These are phyloP conservation scores for Drosophila obscura DNA, from an alignment of 1,140 invertebrate genomes.

Conservation along the genomic window DNA sequence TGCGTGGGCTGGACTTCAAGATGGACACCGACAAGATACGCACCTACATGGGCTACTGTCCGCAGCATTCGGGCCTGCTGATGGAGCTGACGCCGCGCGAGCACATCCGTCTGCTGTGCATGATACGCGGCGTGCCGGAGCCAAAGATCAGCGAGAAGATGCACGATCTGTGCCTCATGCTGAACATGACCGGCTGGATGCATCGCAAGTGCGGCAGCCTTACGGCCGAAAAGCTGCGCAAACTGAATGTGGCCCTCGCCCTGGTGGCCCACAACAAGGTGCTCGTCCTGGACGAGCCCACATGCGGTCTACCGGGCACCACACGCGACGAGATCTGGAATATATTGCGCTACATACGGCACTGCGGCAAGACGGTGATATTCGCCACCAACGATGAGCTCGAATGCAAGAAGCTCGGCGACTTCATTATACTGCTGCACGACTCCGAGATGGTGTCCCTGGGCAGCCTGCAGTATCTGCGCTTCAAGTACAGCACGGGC, in stretches of 20 bases:
- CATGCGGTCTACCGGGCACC: slow-evolving; percentile 58
- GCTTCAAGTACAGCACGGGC: slow-evolving; percentile 69
- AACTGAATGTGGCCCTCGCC: slow-evolving; percentile 65
- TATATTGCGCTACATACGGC: slow-evolving; percentile 64
- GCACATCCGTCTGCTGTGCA: slow-evolving; percentile 65
- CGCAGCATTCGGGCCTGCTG: slow-evolving; percentile 57
- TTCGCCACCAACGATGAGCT: slow-evolving; percentile 98
- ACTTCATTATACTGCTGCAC: slow-evolving; percentile 95
- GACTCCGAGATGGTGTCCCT: slow-evolving; percentile 91
- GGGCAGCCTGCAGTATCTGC: slow-evolving; percentile 84
- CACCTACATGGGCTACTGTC: slow-evolving; percentile 65
- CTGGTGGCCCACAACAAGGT: slow-evolving; percentile 69
- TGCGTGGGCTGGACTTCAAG: slow-evolving; percentile 68
- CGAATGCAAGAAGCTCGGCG: slow-evolving; percentile 96
- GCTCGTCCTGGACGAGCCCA: slow-evolving; percentile 71
- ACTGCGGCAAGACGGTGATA: slow-evolving; percentile 89
- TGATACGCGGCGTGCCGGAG: slow-evolving; percentile 68
- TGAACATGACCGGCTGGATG: slow-evolving; percentile 73
- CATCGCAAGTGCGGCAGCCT: slow-evolving; percentile 51
- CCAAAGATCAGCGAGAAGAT: slow-evolving; percentile 62
- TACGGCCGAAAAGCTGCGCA: slow-evolving; percentile 59
- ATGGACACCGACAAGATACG: slow-evolving; percentile 58
- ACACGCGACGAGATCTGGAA: slow-evolving; percentile 74
- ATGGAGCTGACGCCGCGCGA: slow-evolving; percentile 58
- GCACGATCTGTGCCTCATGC: slow-evolving; percentile 60